Percentiles rank a stretch among this genome's conserved stretches.
Conservation (phyloP, 2,888 invertebrate genomes). For the Heliothis peltigera region DNA sequence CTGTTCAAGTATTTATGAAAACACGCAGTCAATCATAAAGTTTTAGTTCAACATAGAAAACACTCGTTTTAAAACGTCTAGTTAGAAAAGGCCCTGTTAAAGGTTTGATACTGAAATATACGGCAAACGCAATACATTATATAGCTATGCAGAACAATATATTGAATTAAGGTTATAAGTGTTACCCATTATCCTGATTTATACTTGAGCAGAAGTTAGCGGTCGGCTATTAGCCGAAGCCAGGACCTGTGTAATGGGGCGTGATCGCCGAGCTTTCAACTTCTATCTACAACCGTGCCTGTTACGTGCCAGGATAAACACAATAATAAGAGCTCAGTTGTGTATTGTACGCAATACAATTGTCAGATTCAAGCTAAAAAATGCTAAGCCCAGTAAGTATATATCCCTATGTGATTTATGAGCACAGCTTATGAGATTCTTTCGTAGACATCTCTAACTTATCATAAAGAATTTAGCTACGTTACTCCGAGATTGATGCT, state of each 20-base stretch:
- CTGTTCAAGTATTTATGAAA: neutral
- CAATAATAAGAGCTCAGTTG: constrained; percentile 40
- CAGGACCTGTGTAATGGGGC: constrained; percentile 70
- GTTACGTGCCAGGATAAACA: constrained; percentile 45
- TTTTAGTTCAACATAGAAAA: too few relatives aligned
- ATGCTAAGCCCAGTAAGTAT: constrained; percentile 52
- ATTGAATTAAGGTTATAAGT: constrained; percentile 64
- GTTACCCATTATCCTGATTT: constrained; percentile 66
- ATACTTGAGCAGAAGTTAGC: constrained; percentile 68
- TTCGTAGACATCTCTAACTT: constrained; percentile 57
- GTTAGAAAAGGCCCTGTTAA: constrained; percentile 5
- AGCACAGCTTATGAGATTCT: constrained; percentile 59
- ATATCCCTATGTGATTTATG: constrained; percentile 56
- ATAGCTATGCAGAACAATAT: constrained; percentile 41
- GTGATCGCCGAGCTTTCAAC: constrained; percentile 66
- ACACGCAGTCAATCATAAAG: neutral
- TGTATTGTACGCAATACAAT: constrained; percentile 39
- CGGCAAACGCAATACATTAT: constrained; percentile 24
- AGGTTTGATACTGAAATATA: constrained; percentile 36
- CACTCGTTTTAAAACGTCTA: too few relatives aligned
- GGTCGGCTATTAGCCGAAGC: constrained; percentile 68
- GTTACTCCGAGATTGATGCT: constrained; percentile 50
- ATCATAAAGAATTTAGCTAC: constrained; percentile 49
- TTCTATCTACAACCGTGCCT: constrained; percentile 59
- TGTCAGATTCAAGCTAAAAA: constrained; percentile 47